A percentile compares a stretch with the other conserved stretches of the same genome.
Evolutionary conservation across 2,888 invertebrate species (phyloP).

Genomic region (Aporophyla nigra): DNA sequence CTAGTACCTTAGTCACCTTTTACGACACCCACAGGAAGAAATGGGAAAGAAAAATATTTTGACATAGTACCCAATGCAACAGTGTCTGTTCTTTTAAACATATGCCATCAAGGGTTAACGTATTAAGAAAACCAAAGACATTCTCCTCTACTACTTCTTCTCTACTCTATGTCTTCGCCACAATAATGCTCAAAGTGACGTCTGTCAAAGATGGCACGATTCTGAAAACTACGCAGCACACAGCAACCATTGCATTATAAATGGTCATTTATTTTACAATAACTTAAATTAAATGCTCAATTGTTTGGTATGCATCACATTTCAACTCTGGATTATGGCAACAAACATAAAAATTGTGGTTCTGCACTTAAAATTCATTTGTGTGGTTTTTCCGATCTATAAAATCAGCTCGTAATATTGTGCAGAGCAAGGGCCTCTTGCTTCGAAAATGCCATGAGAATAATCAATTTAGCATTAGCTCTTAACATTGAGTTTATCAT

Average conservation of each 20-base stretch:
- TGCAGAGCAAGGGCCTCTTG: neutral
- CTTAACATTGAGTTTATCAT: too few species aligned
- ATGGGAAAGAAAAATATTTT: too few species aligned
- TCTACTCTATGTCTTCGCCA: conserved; percentile 38
- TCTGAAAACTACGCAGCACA: conserved; percentile 54
- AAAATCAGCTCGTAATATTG: neutral
- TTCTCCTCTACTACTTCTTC: neutral
- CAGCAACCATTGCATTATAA: conserved; percentile 42
- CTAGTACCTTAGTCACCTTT: too few species aligned
- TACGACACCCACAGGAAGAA: too few species aligned
- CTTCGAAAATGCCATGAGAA: too few species aligned
- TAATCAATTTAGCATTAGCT: too few species aligned
- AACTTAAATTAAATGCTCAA: conserved; percentile 55
- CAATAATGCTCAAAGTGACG: conserved; percentile 42
- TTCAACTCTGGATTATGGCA: conserved; percentile 22
- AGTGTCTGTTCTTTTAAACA: too few species aligned
- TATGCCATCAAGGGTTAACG: too few species aligned
- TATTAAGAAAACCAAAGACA: neutral
- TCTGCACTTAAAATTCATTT: neutral
- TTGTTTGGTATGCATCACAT: conserved; percentile 48
- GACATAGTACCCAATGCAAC: too few species aligned
- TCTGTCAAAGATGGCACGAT: conserved; percentile 66
- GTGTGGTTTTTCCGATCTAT: neutral
- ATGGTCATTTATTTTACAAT: conserved; percentile 53
- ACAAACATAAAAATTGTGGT: conserved; percentile 26